These are phyloP conservation scores for Chymomyza costata DNA, from an alignment of 1,140 invertebrate species.

Conservation along the genomic window DNA sequence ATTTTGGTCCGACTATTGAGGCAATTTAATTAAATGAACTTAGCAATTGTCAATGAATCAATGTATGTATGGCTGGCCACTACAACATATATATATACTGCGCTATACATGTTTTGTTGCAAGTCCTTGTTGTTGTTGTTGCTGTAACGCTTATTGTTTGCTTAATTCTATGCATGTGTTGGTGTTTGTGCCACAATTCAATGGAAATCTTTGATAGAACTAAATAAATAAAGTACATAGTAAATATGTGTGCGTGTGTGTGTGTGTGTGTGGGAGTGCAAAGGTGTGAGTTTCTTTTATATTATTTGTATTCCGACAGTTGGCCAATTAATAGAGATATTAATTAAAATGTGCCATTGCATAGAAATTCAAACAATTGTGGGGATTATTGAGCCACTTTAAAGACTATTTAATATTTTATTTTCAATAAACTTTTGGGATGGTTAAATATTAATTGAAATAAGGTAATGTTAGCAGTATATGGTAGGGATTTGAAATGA, in stretches of 20 bases:
- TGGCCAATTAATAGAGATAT: conserved; percentile 52
- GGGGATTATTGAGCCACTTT: too few species aligned
- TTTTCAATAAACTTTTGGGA: too few species aligned
- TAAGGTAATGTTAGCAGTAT: too few species aligned
- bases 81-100: too few species aligned
- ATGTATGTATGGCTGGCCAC: conserved; percentile 21
- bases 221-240: conserved; percentile 52
- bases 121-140: conserved; percentile 44
- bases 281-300: too few species aligned
- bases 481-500: too few species aligned
- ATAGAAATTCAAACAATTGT: too few species aligned
- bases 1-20: too few species aligned
- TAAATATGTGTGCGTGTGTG: conserved; percentile 10
- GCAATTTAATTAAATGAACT: too few species aligned
- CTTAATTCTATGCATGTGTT: conserved; percentile 10
- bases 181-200: background rate
- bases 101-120: conserved; percentile 29
- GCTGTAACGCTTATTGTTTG: conserved; percentile 39
- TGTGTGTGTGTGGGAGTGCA: conserved; percentile 9
- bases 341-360: conserved; percentile 58
- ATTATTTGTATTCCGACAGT: conserved; percentile 65
- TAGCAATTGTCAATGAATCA: too few species aligned
- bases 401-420: too few species aligned
- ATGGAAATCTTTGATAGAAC: conserved; percentile 38
- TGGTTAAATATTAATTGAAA: too few species aligned